Base-by-base conservation (phyloP, 2,113 vertebrate species). In the Corythoichthys intestinalis region DNA sequence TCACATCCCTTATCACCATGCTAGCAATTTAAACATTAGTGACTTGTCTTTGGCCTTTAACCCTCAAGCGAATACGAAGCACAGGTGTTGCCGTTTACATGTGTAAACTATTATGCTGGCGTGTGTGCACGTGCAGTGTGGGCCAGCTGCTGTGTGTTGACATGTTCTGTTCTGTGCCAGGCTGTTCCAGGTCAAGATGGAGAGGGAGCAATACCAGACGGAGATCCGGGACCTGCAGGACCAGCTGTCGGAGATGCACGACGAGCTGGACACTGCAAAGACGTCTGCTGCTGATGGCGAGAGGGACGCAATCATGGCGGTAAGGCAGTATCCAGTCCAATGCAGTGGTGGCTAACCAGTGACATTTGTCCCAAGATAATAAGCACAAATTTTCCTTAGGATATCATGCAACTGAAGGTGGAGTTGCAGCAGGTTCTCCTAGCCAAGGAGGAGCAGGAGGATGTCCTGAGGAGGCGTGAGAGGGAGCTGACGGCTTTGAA, bases 181-280 rank as follows among this genome's bases (percentile, higher is more conserved):
- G 83, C 91, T 99, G 73, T 98, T 96, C 83, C 93, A 98, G 93
- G 94, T 98, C 82, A 98, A 98, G 89, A 98, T 98, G 93, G 97
- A 99, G 68, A 91, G 93, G 68, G 96, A 98, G 35, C 93, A 97
- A 75, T 93, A 95, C 79, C 97, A 99, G 91, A 96, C 93, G 0
- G 96, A 99, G 88, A 96, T 99, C 87, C 88, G 97, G 82, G 97
- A 99, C 84, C 92, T 99, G 84, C 96, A 98, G 83, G 97, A 98
- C 73, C 97, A 99, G 83, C 94, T 99, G 54, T 99, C 97, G 0
- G 97, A 99, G 87, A 99, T 99, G 97, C 97, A 99, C 0, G 97
- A 99, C 46, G 96, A 98, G 78, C 86, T 99, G 20, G 97, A 99
- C 84, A 83, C 81, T 0, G 94, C 96, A 56, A 98, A 98, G 80